Percentiles rank a stretch among this genome's conserved stretches.
These are phyloP conservation scores for Drosophila melanosoma DNA, from an alignment of 2,888 invertebrate genomes.

Conservation along the genomic window DNA sequence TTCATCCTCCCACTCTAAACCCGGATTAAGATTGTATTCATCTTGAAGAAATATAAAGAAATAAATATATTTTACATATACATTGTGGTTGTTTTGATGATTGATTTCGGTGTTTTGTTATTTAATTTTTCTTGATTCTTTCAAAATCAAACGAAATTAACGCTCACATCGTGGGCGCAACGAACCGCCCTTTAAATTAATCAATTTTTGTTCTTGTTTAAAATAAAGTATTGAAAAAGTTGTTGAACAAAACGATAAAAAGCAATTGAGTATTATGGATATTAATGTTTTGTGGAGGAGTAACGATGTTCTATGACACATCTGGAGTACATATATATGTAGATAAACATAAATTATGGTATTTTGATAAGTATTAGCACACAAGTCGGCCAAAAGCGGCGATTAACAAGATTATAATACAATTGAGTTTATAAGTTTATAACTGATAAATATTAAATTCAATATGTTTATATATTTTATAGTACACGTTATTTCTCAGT, in stretches of 20 bases:
- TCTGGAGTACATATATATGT: conserved; percentile 14
- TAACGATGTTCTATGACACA: conserved; percentile 14
- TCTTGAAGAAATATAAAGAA: conserved; percentile 90
- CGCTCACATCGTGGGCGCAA: conserved; percentile 35
- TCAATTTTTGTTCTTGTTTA: conserved; percentile 17
- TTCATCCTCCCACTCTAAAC: conserved; percentile 99
- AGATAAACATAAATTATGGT: conserved; percentile 46
- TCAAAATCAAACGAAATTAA: conserved; percentile 32
- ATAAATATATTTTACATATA: conserved; percentile 78
- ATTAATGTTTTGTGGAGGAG: conserved; percentile 33
- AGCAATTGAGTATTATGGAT: conserved; percentile 23
- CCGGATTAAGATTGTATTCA: conserved; percentile 99
- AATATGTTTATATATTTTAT: conserved; percentile 23
- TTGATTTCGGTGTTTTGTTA: conserved; percentile 37
- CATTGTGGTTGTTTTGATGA: conserved; percentile 43
- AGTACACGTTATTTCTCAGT: conserved; percentile 51
- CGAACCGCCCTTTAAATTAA: conserved; percentile 48
- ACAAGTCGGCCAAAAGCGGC: conserved; percentile 26
- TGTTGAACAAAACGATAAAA: conserved; percentile 39
- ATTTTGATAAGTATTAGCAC: conserved; percentile 46
- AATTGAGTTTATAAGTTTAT: conserved; percentile 32
- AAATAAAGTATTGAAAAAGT: conserved; percentile 22
- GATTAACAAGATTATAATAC: conserved; percentile 42
- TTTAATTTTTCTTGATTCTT: conserved; percentile 23
- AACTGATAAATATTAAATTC: conserved; percentile 46